phyloP scores from a whole-genome alignment of 2,113 vertebrate genomes.

The Eudorcas thomsonii region DNA sequence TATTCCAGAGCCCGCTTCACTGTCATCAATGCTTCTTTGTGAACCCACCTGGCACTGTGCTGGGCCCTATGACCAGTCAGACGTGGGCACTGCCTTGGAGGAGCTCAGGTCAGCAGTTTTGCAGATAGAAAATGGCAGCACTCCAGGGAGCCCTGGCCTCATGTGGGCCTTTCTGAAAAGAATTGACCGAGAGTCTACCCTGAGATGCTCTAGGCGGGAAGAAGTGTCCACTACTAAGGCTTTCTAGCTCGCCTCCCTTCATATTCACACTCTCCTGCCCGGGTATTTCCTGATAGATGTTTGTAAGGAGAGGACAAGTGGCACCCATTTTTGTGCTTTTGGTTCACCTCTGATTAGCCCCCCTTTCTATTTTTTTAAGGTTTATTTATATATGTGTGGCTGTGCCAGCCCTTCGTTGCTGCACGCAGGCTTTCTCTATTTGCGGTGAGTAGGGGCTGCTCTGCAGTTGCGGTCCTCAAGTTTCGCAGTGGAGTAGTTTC shows the following conservation, averaged over 20 bases:
- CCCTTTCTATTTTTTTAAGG: rapidly evolving
- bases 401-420: not conserved
- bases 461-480: not conserved
- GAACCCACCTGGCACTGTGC: rapidly evolving
- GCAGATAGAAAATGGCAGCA: too few relatives aligned
- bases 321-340: not conserved
- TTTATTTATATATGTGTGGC: not conserved
- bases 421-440: not conserved
- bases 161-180: not conserved
- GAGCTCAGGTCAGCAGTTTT: not conserved
- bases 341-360: not conserved
- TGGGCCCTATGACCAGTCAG: not conserved
- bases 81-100: rapidly evolving
- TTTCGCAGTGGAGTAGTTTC: not conserved
- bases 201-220: not conserved
- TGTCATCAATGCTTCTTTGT: rapidly evolving
- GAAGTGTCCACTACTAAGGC: not conserved
- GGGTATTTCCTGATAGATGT: not conserved
- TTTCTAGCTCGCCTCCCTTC: not conserved
- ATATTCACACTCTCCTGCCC: not conserved
- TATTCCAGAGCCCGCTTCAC: not conserved
- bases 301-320: not conserved
- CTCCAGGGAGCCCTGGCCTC: not conserved
- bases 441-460: not conserved
- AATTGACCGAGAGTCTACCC: not conserved